Conservation (phyloP, 2,113 vertebrate species). For the Scomber japonicus region DNA sequence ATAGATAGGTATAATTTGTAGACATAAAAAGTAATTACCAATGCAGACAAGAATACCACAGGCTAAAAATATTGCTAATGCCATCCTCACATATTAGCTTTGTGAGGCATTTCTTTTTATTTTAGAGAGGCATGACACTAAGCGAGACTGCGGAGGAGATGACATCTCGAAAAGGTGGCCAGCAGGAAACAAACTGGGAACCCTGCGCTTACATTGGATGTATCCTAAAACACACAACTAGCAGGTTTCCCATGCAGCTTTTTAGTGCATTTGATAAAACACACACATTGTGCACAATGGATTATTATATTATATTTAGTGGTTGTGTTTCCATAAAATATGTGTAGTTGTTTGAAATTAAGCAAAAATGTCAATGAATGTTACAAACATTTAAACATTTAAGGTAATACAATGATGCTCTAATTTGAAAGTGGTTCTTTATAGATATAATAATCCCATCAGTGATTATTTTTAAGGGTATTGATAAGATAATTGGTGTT, state of each 20-base stretch:
- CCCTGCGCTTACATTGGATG: neutral
- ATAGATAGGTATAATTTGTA: slow-evolving; percentile 27
- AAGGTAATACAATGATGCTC: neutral
- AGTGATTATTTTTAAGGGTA: neutral
- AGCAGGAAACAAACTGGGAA: neutral
- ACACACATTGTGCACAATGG: neutral
- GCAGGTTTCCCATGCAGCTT: too few relatives aligned
- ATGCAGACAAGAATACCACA: neutral
- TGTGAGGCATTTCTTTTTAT: neutral
- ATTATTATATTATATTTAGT: too few relatives aligned
- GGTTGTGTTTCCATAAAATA: neutral
- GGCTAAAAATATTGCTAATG: too few relatives aligned
- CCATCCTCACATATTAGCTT: neutral
- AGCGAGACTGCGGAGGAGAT: neutral
- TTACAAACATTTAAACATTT: neutral
- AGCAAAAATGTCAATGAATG: neutral
- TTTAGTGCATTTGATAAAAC: neutral
- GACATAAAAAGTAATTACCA: neutral
- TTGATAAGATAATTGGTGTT: slow-evolving; percentile 22
- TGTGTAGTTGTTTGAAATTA: neutral
- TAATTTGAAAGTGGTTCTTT: slow-evolving; percentile 4
- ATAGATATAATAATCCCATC: neutral
- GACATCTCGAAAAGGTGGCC: neutral
- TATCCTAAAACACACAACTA: too few relatives aligned
- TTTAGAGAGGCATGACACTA: neutral